phyloP scores from a whole-genome alignment of 23 tunicate species.

The Trididemnum miniatum region DNA sequence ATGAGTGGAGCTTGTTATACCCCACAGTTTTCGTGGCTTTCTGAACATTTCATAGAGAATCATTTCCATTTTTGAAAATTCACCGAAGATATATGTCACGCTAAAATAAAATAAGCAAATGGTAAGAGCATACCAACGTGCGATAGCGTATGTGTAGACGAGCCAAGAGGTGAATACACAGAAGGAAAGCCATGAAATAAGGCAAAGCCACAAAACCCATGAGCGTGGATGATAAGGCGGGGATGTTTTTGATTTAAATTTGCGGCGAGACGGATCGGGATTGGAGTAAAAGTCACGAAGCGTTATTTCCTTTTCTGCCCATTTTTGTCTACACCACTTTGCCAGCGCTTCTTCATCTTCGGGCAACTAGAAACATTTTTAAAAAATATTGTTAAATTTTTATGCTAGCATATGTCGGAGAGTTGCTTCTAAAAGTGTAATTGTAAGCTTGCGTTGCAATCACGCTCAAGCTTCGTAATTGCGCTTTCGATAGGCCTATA shows the following conservation, averaged over 20 bases:
- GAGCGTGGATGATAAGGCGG: conserved; percentile 45
- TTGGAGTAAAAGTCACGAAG: conserved; percentile 57
- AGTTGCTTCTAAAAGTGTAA: no score
- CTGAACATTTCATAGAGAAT: conserved; percentile 46
- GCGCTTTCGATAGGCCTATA: no score
- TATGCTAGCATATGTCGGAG: no score
- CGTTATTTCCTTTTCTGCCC: conserved; percentile 72
- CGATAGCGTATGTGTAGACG: conserved; percentile 11
- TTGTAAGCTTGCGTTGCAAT: no score
- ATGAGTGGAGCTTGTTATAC: neutral
- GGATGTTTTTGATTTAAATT: conserved; percentile 35
- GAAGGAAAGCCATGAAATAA: conserved; percentile 37
- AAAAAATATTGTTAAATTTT: no score
- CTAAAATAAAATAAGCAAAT: conserved; percentile 45
- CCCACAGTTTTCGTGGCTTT: conserved; percentile 27
- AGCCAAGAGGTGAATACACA: conserved; percentile 5
- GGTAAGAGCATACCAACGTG: conserved; percentile 57
- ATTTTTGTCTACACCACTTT: conserved; percentile 58
- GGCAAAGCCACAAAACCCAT: conserved; percentile 39
- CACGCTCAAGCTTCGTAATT: no score
- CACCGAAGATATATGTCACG: conserved; percentile 48
- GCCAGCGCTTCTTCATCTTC: conserved; percentile 55
- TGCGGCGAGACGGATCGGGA: conserved; percentile 26
- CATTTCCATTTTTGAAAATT: conserved; percentile 86
- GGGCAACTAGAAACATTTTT: conserved; percentile 62